These are phyloP conservation scores for Sceloporus tristichus DNA, from an alignment of 2,113 vertebrate genomes.

Conservation along the genomic window DNA sequence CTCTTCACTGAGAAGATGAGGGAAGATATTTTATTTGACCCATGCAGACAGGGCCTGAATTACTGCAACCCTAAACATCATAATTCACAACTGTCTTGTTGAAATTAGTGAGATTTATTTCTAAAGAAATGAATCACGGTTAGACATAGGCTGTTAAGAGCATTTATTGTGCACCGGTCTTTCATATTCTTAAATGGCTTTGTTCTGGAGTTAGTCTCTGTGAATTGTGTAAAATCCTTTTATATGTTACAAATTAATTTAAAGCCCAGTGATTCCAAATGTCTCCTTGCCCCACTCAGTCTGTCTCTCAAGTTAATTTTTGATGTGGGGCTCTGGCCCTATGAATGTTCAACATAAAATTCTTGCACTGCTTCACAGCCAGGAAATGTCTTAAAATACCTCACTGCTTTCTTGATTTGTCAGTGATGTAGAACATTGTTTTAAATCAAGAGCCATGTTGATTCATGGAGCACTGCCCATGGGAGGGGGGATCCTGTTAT, in stretches of 20 bases:
- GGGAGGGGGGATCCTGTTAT: too few species aligned
- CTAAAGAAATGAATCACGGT: neutral
- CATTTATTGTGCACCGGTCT: neutral
- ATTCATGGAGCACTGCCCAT: neutral
- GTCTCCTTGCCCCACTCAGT: neutral
- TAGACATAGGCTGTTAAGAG: neutral
- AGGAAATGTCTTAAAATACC: neutral
- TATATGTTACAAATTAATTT: neutral
- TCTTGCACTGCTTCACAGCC: rapidly evolving
- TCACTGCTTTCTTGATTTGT: neutral
- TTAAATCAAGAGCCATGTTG: constrained; percentile 21
- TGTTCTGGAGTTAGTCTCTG: neutral
- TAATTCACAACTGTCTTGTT: neutral
- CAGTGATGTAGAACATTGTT: constrained; percentile 16
- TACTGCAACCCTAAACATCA: too few species aligned
- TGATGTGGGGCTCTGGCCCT: neutral
- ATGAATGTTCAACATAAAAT: neutral
- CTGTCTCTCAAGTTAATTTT: neutral
- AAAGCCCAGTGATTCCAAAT: neutral
- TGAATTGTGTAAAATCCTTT: constrained; percentile 4
- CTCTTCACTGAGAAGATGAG: too few species aligned
- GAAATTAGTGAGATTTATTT: neutral
- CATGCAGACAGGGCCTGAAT: too few species aligned
- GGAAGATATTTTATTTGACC: too few species aligned
- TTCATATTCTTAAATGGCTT: constrained; percentile 3